These are phyloP conservation scores for Lates japonicus DNA, from an alignment of 2,797 vertebrate genomes.

Conservation along the genomic window DNA sequence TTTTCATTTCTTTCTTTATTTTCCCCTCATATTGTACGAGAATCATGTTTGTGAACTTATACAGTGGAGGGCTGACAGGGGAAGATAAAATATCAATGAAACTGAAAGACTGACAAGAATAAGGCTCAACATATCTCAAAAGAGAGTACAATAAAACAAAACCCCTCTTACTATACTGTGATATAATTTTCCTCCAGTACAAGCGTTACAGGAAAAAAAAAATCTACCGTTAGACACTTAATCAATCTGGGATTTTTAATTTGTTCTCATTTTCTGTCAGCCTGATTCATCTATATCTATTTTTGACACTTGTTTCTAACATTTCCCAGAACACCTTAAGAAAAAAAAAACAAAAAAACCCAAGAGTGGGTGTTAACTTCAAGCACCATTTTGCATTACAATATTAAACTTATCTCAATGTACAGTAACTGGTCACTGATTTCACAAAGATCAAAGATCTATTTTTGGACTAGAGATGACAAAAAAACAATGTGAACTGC, in stretches of 20 bases:
- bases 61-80: conserved; percentile 20
- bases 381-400: not conserved
- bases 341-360: not conserved
- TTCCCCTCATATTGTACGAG: conserved; percentile 25
- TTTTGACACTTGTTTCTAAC: conserved; percentile 2
- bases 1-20: conserved; percentile 54
- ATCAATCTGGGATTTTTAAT: conserved; percentile 18
- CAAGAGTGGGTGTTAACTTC: not conserved
- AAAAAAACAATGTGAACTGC: not conserved
- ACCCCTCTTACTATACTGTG: not conserved
- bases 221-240: not conserved
- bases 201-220: not conserved
- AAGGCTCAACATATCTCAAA: conserved; percentile 3
- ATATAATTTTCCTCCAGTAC: not conserved
- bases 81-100: conserved; percentile 40
- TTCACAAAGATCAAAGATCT: not conserved
- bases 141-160: conserved; percentile 34
- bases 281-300: not conserved
- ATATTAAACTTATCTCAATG: not conserved
- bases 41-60: conserved; percentile 41
- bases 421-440: not conserved
- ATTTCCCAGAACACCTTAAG: conserved; percentile 20
- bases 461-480: not conserved
- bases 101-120: conserved; percentile 28
- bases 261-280: conserved; percentile 20